A percentile compares a stretch with the other conserved stretches of the same genome.
These are phyloP conservation scores for Triplophysa bombifrons DNA, from an alignment of 2,797 vertebrate genomes.

Conservation along the genomic window DNA sequence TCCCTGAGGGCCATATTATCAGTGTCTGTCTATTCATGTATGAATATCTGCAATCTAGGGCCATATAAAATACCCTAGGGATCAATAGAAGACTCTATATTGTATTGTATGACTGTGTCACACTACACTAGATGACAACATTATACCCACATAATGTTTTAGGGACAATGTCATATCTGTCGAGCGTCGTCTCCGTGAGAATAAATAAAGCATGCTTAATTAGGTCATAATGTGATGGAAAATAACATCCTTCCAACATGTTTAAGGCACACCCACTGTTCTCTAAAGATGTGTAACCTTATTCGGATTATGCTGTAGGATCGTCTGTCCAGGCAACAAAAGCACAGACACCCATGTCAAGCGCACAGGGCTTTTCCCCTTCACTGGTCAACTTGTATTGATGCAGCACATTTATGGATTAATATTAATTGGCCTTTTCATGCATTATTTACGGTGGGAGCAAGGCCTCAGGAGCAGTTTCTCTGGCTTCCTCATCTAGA, in stretches of 20 bases:
- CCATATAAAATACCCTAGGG: conserved; percentile 20
- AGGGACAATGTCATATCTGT: conserved; percentile 11
- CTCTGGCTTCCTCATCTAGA: conserved; percentile 39
- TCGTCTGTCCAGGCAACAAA: conserved; percentile 39
- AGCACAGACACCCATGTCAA: conserved; percentile 32
- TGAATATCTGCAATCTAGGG: conserved; percentile 20
- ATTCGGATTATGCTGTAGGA: conserved; percentile 20
- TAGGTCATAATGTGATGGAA: conserved; percentile 31
- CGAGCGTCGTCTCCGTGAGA: neutral
- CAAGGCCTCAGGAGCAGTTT: conserved; percentile 23
- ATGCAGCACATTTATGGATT: conserved; percentile 49
- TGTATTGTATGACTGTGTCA: conserved; percentile 25
- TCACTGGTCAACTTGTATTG: conserved; percentile 40
- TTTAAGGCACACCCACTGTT: conserved; percentile 13
- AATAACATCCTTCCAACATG: conserved; percentile 21
- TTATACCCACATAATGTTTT: conserved; percentile 6
- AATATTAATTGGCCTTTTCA: conserved; percentile 48
- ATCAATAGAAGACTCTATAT: conserved; percentile 25
- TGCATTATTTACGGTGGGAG: conserved; percentile 41
- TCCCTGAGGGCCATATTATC: conserved; percentile 13
- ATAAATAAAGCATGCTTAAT: conserved; percentile 11
- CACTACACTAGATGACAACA: conserved; percentile 29
- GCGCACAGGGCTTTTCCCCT: conserved; percentile 12
- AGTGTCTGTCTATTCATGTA: conserved; percentile 22
- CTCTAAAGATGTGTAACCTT: conserved; percentile 29